These are phyloP conservation scores for Eristalinus aeneus DNA, from an alignment of 2,888 invertebrate genomes.

Conservation along the genomic window DNA sequence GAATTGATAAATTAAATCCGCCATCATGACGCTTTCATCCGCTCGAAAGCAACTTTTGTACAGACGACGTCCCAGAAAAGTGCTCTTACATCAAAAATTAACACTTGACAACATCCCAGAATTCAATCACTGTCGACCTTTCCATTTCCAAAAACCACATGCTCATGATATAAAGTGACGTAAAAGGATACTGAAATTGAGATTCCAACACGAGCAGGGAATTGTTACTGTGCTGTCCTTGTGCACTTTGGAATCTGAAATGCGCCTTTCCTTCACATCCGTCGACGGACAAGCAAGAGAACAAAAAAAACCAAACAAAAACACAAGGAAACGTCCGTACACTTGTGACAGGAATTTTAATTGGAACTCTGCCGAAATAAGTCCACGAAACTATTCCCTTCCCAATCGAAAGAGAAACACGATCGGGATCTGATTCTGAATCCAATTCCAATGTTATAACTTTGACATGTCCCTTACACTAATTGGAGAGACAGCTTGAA, in stretches of 20 bases:
- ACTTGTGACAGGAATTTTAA: constrained; percentile 49
- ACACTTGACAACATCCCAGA: not conserved
- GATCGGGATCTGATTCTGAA: constrained; percentile 21
- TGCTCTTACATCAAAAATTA: constrained; percentile 12
- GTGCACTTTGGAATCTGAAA: not conserved
- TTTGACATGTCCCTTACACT: constrained; percentile 48
- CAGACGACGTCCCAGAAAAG: not conserved
- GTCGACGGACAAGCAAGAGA: not conserved
- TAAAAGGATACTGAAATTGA: constrained; percentile 30
- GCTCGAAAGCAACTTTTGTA: not conserved
- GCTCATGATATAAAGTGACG: not conserved
- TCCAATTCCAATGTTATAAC: constrained; percentile 9
- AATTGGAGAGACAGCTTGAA: constrained; percentile 35
- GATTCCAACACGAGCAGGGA: constrained; percentile 14
- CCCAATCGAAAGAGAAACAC: constrained; percentile 8
- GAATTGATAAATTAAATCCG: constrained; percentile 60
- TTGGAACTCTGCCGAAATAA: constrained; percentile 32
- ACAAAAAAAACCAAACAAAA: constrained; percentile 1
- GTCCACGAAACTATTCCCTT: not conserved
- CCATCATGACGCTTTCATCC: not conserved
- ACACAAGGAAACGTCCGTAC: not conserved
- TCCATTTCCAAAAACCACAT: constrained; percentile 2
- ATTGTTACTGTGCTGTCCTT: constrained; percentile 9
- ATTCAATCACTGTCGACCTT: not conserved
- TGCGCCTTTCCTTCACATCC: constrained; percentile 3